Percentiles rank a stretch among this genome's conserved stretches.
These are phyloP conservation scores for Hypotaenidia philippensis DNA, from an alignment of 2,797 vertebrate genomes.

Conservation along the genomic window DNA sequence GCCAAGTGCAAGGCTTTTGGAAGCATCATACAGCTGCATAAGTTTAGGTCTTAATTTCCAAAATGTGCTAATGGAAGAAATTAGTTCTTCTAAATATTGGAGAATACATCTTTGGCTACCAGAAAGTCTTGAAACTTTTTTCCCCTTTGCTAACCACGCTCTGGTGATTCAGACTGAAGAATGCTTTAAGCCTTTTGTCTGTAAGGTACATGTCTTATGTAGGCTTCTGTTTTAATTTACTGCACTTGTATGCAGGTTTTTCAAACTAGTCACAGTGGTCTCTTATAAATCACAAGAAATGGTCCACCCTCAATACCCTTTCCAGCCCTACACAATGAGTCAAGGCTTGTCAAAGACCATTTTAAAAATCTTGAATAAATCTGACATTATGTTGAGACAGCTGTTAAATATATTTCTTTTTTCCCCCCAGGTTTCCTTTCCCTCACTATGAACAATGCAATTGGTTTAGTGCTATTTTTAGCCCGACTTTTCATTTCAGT, in stretches of 20 bases:
- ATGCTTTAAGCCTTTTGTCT: slow-evolving; percentile 56
- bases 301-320: slow-evolving; percentile 47
- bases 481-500: slow-evolving; percentile 60
- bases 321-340: slow-evolving; percentile 42
- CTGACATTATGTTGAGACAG: slow-evolving; percentile 76
- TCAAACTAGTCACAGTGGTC: slow-evolving; percentile 59
- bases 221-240: slow-evolving; percentile 73
- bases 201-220: slow-evolving; percentile 40
- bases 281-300: slow-evolving; percentile 69
- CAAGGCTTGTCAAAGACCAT: slow-evolving; percentile 64
- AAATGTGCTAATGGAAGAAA: slow-evolving; percentile 24
- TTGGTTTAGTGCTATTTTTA: slow-evolving; percentile 68
- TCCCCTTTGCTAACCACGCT: slow-evolving; percentile 39
- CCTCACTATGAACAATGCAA: slow-evolving; percentile 49
- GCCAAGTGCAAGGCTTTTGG: neutral
- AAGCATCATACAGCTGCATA: neutral
- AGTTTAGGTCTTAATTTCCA: slow-evolving; percentile 10
- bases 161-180: slow-evolving; percentile 57
- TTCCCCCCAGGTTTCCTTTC: slow-evolving; percentile 44
- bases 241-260: slow-evolving; percentile 56
- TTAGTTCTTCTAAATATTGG: neutral
- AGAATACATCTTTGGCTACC: neutral
- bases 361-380: slow-evolving; percentile 73
- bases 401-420: slow-evolving; percentile 68
- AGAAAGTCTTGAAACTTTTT: slow-evolving; percentile 31